These are phyloP conservation scores for Scolopax mira DNA, from an alignment of 2,113 vertebrate species.

Conservation along the genomic window DNA sequence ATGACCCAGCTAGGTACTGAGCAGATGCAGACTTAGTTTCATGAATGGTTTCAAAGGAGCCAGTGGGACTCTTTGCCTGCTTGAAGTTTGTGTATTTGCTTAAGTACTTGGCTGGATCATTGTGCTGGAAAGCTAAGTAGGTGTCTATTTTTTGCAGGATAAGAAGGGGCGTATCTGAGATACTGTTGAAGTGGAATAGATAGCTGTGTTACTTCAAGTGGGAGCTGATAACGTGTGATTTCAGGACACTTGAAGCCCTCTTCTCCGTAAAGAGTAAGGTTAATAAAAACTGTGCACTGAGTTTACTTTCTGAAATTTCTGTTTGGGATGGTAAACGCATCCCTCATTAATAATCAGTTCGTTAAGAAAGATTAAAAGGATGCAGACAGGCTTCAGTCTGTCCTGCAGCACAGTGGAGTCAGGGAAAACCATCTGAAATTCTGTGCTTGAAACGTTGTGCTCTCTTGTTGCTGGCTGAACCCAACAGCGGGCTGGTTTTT, in stretches of 20 bases:
- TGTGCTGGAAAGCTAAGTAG: background rate
- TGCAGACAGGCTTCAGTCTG: background rate
- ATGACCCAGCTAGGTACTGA: background rate
- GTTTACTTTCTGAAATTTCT: background rate
- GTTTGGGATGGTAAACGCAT: background rate
- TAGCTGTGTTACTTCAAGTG: constrained; percentile 26
- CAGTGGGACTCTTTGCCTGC: background rate
- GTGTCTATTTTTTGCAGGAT: constrained; percentile 45
- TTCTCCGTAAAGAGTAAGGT: background rate
- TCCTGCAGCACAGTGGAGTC: background rate
- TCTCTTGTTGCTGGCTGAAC: background rate
- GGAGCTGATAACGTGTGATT: constrained; percentile 45
- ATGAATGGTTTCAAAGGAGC: background rate
- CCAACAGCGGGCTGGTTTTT: background rate
- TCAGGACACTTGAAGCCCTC: constrained; percentile 28
- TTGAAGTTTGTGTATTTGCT: background rate
- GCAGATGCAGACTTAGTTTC: background rate
- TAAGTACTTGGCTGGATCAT: background rate
- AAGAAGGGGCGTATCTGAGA: constrained; percentile 29
- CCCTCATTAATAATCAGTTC: background rate
- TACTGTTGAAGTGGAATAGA: constrained; percentile 30
- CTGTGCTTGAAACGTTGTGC: background rate
- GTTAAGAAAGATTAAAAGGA: background rate
- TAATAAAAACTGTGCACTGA: background rate
- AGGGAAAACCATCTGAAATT: background rate